These are phyloP conservation scores for Vicugna pacos DNA, from an alignment of 2,113 vertebrate genomes.

Conservation along the genomic window DNA sequence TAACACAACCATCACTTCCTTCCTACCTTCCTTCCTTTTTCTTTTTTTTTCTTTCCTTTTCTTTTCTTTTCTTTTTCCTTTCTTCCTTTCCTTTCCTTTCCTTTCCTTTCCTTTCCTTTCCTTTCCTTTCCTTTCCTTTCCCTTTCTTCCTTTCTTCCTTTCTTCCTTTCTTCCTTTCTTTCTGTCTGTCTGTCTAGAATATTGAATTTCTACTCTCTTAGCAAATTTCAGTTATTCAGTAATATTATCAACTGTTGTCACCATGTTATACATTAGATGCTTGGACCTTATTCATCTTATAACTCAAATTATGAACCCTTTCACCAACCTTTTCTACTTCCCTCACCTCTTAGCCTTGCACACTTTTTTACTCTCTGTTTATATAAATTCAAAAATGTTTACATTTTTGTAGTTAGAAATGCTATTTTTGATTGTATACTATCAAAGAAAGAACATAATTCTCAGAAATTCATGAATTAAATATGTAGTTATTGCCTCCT, in stretches of 20 bases:
- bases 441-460: neutral
- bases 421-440: neutral
- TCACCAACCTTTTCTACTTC: neutral
- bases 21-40: neutral
- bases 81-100: neutral
- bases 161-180: neutral
- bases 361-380: neutral
- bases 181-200: neutral
- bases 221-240: neutral
- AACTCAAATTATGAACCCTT: neutral
- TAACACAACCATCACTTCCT: neutral
- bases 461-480: neutral
- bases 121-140: no score
- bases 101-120: no score
- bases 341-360: neutral
- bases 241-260: neutral
- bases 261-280: neutral
- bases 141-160: neutral
- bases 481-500: neutral
- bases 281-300: neutral
- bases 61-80: no score
- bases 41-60: no score
- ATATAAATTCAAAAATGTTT: neutral
- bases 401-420: neutral
- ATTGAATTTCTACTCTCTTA: neutral